A percentile compares a stretch with the other conserved stretches of the same genome.
phyloP scores from a whole-genome alignment of 2,113 vertebrate species.

The Aphyosemion australe region DNA sequence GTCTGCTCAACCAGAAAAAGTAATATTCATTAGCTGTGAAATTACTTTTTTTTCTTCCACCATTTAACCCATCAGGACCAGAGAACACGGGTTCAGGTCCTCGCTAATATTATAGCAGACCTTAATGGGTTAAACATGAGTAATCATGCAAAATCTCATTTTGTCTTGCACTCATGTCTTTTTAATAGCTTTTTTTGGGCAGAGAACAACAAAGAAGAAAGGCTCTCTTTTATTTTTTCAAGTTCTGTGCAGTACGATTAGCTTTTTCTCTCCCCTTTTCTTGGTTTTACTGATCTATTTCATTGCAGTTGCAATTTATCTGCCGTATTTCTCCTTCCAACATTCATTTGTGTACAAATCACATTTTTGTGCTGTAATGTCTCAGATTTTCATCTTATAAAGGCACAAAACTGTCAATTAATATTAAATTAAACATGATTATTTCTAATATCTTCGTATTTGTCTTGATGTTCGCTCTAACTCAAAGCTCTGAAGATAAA shows the following conservation, averaged over 20 bases:
- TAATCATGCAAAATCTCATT: background rate
- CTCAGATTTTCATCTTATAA: conserved; percentile 27
- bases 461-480: background rate
- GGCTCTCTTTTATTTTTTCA: background rate
- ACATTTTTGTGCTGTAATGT: conserved; percentile 17
- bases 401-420: conserved; percentile 7
- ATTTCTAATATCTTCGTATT: background rate
- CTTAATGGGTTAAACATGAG: background rate
- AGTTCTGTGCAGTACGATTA: background rate
- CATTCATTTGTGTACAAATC: conserved; percentile 35
- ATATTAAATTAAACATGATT: conserved; percentile 18
- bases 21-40: background rate
- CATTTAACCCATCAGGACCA: conserved; percentile 8
- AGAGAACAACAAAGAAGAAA: background rate
- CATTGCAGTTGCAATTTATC: conserved; percentile 17
- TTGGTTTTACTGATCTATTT: conserved; percentile 7
- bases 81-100: background rate
- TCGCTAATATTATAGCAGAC: background rate
- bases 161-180: too few relatives aligned
- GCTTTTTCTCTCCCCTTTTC: background rate
- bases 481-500: background rate
- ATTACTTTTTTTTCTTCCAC: conserved; percentile 2
- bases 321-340: background rate
- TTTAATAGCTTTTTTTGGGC: background rate
- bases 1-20: background rate